phyloP scores from a whole-genome alignment of 30 jellyfish, hydroid and myxozoan genomes.

The Aurelia aurita complex sp. Pacific region DNA sequence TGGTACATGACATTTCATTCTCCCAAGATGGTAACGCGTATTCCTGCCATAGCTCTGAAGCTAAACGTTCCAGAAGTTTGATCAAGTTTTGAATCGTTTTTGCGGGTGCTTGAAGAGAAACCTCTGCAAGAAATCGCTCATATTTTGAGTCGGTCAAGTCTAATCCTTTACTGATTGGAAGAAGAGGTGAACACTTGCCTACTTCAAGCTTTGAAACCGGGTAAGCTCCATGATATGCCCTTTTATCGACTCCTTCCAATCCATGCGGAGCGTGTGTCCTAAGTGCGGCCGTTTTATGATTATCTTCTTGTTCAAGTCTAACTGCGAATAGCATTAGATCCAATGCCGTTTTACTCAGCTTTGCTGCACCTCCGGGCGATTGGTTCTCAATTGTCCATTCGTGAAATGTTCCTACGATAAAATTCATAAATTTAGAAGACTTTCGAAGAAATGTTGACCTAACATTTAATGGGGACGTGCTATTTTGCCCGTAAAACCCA shows the following conservation, averaged over 20 bases:
- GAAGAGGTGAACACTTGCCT: conserved; percentile 43
- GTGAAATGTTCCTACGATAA: conserved; percentile 88
- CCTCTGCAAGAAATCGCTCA: too few species aligned
- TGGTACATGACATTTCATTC: too few species aligned
- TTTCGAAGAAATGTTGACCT: background rate
- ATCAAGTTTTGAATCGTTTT: too few species aligned
- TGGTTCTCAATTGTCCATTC: conserved; percentile 99
- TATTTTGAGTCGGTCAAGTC: too few species aligned
- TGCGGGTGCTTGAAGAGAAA: too few species aligned
- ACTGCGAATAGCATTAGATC: conserved; percentile 86
- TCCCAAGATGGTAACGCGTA: too few species aligned
- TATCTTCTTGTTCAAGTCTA: conserved; percentile 58
- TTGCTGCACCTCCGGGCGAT: conserved; percentile 99
- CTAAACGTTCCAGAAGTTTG: too few species aligned
- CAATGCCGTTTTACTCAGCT: conserved; percentile 91
- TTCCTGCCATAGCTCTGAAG: too few species aligned
- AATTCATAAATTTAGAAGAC: background rate
- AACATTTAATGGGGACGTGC: too few species aligned
- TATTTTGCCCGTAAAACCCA: too few species aligned
- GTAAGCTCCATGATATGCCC: conserved; percentile 81
- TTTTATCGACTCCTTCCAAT: conserved; percentile 69
- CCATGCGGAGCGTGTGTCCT: conserved; percentile 98
- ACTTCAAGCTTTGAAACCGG: conserved; percentile 88
- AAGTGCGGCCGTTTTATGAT: conserved; percentile 72
- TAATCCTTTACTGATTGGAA: too few species aligned